These are phyloP conservation scores for Ips typographus DNA, from an alignment of 1,140 invertebrate species.

Conservation along the genomic window DNA sequence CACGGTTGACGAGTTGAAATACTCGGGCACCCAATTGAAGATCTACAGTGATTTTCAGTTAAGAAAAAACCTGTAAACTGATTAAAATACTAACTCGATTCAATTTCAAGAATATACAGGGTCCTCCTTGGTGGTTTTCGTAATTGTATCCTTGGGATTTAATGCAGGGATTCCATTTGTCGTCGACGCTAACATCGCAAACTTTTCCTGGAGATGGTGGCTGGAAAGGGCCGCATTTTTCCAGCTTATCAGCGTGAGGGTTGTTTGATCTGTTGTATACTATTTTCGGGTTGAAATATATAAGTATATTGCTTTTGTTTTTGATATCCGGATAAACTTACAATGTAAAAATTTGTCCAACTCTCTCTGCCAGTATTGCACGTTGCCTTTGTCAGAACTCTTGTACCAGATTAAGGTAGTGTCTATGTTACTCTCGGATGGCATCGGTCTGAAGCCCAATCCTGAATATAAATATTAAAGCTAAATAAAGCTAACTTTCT, in stretches of 20 bases:
- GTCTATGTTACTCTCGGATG: constrained; percentile 78
- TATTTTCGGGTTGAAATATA: constrained; percentile 43
- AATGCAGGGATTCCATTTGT: constrained; percentile 66
- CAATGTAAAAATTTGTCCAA: constrained; percentile 73
- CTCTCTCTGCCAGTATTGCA: constrained; percentile 74
- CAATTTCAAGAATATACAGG: constrained; percentile 82
- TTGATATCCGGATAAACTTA: constrained; percentile 51
- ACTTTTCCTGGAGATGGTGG: constrained; percentile 65
- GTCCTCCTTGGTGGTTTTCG: constrained; percentile 63
- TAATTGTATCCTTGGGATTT: constrained; percentile 67
- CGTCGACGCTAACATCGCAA: constrained; percentile 69
- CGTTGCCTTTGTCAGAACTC: constrained; percentile 70
- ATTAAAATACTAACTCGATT: constrained; percentile 64
- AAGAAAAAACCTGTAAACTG: background rate
- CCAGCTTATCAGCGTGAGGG: constrained; percentile 66
- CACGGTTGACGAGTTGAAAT: constrained; percentile 72
- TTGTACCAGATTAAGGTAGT: constrained; percentile 94
- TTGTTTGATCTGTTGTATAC: constrained; percentile 69
- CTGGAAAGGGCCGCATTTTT: constrained; percentile 65
- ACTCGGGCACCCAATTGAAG: constrained; percentile 76
- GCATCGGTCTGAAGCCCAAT: constrained; percentile 88
- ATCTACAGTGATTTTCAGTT: constrained; percentile 58
- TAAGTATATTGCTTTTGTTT: background rate
- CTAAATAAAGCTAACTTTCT: background rate
- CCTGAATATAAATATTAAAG: constrained; percentile 55